Conservation (phyloP, 2,888 invertebrate genomes). For the Chaitophorus viminalis region DNA sequence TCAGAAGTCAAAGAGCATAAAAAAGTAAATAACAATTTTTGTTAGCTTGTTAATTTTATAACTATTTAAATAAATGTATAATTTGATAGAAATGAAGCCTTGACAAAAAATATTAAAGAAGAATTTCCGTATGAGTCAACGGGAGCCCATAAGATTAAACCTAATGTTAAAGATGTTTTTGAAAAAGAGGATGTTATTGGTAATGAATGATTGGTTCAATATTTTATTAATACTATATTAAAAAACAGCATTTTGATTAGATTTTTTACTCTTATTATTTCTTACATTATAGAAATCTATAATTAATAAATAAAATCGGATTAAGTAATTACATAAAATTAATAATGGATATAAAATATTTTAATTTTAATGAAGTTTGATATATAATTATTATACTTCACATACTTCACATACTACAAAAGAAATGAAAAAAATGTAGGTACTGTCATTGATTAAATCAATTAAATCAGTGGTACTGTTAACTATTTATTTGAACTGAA, state of each 20-base stretch:
- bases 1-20: constrained; percentile 39
- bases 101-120: constrained; percentile 24
- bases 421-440: no score
- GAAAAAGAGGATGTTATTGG: constrained; percentile 25
- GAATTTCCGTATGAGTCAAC: constrained; percentile 53
- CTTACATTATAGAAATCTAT: neutral
- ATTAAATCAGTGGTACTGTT: no score
- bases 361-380: no score
- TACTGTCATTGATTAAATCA: no score
- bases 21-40: constrained; percentile 38
- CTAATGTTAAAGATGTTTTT: constrained; percentile 28
- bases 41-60: neutral
- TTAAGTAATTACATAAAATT: no score
- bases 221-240: neutral
- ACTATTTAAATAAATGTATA: constrained; percentile 1
- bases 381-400: no score
- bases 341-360: no score
- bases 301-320: neutral
- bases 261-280: neutral
- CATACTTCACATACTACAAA: no score
- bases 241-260: neutral
- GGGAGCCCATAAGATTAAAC: constrained; percentile 48
- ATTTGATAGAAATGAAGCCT: constrained; percentile 9
- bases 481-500: no score
- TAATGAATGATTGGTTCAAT: neutral